Evolutionary conservation across 2,888 invertebrate species (phyloP), one percentile per base, ranked within the genome.

Genomic region (Campopleginae sp.): DNA sequence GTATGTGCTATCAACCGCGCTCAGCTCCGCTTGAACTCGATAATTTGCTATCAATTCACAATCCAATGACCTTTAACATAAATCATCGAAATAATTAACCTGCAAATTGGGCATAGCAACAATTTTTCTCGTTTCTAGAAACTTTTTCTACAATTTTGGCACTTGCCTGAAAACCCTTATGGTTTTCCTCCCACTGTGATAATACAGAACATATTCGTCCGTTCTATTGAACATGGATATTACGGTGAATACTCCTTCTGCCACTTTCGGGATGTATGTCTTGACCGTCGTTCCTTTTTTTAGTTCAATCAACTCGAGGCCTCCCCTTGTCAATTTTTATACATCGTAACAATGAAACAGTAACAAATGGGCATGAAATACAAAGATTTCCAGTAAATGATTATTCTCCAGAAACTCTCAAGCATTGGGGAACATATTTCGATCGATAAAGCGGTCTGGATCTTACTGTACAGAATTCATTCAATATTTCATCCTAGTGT

Each of bases 231-330:
- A 99, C 95, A 97, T 96, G 84, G 98, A 98, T 87, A 98, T 98
- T 27, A 99, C 98, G 2, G 98, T 98, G 93, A 99, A 99, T 0
- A 99, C 99, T 0, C 99, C 99, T 93, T 99, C 99, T 0, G 99
- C 99, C 0, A 99, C 97, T 92, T 98, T 96, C 7, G 98, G 98
- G 87, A 99, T 99, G 87, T 98, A 97, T 0, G 97, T 98, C 93
- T 97, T 97, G 0, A 98, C 96, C 0, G 97, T 97, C 70, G 96
- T 96, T 0, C 99, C 99, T 90, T 98, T 97, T 91, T 98, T 98
- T 86, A 99, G 94, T 92, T 99, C 99, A 14, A 98, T 95, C 46
- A 99, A 95, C 91, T 99, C 99, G 1, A 99, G 94, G 0, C 99
- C 99, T 0, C 99, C 99, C 75, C 99, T 96, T 89, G 80, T 82